These are phyloP conservation scores for Aramus guarauna DNA, from an alignment of 2,113 vertebrate species.

Conservation along the genomic window DNA sequence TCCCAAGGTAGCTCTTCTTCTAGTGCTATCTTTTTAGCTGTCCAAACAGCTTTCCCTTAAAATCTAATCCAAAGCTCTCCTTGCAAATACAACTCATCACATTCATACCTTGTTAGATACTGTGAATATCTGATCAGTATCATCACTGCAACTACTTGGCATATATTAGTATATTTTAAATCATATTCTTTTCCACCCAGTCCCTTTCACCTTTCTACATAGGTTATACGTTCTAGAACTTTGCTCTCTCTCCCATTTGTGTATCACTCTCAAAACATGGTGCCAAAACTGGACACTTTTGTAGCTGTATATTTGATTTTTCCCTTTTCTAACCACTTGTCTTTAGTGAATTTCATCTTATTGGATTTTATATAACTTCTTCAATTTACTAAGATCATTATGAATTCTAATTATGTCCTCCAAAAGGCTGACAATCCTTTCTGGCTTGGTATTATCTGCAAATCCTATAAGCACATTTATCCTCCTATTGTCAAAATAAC, in stretches of 20 bases:
- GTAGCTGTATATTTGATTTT: not conserved
- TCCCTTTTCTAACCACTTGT: not conserved
- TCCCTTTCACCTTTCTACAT: not conserved
- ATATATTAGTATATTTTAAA: not conserved
- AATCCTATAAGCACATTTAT: not conserved
- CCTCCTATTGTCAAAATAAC: slow-evolving; percentile 10
- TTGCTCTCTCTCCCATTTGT: not conserved
- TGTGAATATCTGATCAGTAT: not conserved
- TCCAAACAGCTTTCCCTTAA: not conserved
- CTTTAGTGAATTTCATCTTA: not conserved
- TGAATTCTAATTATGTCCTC: not conserved
- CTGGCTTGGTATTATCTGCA: not conserved
- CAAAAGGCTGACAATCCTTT: not conserved
- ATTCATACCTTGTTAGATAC: not conserved
- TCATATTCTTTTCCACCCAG: not conserved
- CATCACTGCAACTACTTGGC: not conserved
- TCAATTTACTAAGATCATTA: not conserved
- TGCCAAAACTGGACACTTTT: not conserved
- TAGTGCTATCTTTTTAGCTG: not conserved
- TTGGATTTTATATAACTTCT: not conserved
- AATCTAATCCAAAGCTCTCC: not conserved
- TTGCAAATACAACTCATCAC: not conserved
- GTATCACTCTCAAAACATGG: not conserved
- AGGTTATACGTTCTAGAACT: not conserved
- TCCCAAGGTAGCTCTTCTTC: not conserved